These are phyloP conservation scores for Synodontis membranacea DNA, from an alignment of 2,113 vertebrate genomes.

Conservation along the genomic window DNA sequence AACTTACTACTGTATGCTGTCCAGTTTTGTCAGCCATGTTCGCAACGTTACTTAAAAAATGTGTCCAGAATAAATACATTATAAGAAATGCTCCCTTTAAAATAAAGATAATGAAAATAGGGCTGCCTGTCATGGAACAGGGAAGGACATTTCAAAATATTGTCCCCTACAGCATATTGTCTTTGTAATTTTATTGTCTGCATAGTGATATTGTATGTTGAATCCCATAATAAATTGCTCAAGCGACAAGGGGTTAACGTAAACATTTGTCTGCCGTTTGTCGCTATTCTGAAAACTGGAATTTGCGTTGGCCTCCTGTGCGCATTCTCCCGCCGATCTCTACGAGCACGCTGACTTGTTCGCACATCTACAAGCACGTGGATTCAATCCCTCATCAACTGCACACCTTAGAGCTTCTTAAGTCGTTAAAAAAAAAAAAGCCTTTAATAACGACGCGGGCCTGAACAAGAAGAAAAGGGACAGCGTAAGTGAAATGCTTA, in stretches of 20 bases:
- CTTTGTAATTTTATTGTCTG: too few relatives aligned
- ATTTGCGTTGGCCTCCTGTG: not conserved
- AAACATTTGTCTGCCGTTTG: not conserved
- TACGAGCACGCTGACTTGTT: not conserved
- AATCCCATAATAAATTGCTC: not conserved
- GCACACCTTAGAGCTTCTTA: not conserved
- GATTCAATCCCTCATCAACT: not conserved
- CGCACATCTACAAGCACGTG: not conserved
- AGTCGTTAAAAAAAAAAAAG: not conserved
- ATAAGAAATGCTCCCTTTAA: not conserved
- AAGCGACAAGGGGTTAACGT: not conserved
- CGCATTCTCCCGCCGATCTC: not conserved
- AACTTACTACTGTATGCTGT: not conserved
- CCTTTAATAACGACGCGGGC: not conserved
- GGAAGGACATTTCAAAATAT: not conserved
- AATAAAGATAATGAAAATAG: not conserved
- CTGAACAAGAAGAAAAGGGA: not conserved
- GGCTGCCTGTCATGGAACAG: not conserved
- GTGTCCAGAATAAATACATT: not conserved
- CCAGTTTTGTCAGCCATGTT: not conserved
- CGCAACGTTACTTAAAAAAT: not conserved
- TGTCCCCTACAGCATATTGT: too few relatives aligned
- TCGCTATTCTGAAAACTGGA: too few relatives aligned
- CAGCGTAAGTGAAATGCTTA: not conserved
- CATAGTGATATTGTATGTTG: not conserved